Percentiles rank a stretch among this genome's conserved stretches.
These are phyloP conservation scores for Atherinomorus stipes DNA, from an alignment of 2,113 vertebrate genomes.

Conservation along the genomic window DNA sequence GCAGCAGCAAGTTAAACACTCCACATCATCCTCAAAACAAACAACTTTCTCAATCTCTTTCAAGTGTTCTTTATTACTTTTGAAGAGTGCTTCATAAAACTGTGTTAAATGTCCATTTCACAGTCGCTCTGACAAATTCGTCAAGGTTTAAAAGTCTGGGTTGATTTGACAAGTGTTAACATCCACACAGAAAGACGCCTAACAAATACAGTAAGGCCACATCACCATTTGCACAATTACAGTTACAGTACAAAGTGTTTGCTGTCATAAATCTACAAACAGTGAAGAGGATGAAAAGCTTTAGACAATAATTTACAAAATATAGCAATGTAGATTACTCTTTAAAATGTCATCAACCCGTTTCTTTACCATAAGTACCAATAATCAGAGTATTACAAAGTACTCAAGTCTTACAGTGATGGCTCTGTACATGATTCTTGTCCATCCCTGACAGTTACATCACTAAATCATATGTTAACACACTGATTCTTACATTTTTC, in stretches of 20 bases:
- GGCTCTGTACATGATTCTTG: slow-evolving; percentile 31
- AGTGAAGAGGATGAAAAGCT: slow-evolving; percentile 51
- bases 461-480: slow-evolving; percentile 15
- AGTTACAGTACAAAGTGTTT: slow-evolving; percentile 59
- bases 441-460: slow-evolving; percentile 25
- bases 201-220: slow-evolving; percentile 72
- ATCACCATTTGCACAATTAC: slow-evolving; percentile 68
- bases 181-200: slow-evolving; percentile 42
- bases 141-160: slow-evolving; percentile 41
- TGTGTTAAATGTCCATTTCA: slow-evolving; percentile 30
- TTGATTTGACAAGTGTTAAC: slow-evolving; percentile 42
- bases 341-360: slow-evolving; percentile 50
- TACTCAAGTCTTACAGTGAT: slow-evolving; percentile 25
- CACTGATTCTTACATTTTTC: background rate
- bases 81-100: slow-evolving; percentile 43
- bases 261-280: slow-evolving; percentile 60
- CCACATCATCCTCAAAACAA: slow-evolving; percentile 14
- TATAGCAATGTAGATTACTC: slow-evolving; percentile 34
- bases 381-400: slow-evolving; percentile 17
- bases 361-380: slow-evolving; percentile 15
- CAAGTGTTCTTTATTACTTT: slow-evolving; percentile 68
- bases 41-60: slow-evolving; percentile 38
- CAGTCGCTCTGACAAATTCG: slow-evolving; percentile 7
- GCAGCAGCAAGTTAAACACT: slow-evolving; percentile 5
- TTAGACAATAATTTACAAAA: slow-evolving; percentile 64